Evolutionary conservation across 2,888 invertebrate genomes (phyloP).

Genomic region (Cephus pulcher): DNA sequence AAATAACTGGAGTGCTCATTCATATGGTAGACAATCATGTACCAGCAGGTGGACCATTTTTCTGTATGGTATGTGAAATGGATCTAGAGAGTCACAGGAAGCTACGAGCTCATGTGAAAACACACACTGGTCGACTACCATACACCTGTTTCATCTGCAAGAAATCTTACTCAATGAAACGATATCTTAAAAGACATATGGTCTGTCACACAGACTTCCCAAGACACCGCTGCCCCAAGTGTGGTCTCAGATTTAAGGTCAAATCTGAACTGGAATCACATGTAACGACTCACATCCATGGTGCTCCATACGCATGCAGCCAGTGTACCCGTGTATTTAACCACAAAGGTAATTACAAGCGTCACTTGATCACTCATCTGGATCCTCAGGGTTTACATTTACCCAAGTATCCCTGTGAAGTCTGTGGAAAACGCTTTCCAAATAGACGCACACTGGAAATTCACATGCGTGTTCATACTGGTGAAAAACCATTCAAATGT

Average conservation of each 20-base stretch:
- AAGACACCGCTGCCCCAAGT: constrained; percentile 58
- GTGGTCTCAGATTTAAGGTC: constrained; percentile 51
- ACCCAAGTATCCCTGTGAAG: constrained; percentile 70
- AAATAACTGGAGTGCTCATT: constrained; percentile 46
- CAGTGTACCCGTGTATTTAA: constrained; percentile 58
- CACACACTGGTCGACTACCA: constrained; percentile 70
- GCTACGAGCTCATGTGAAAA: constrained; percentile 70
- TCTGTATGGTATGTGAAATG: constrained; percentile 72
- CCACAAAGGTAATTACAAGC: constrained; percentile 61
- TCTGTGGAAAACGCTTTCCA: constrained; percentile 71
- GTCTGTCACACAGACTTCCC: constrained; percentile 59
- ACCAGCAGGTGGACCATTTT: constrained; percentile 65
- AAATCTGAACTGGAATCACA: constrained; percentile 57
- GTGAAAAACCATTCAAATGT: constrained; percentile 72
- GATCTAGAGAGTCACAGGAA: constrained; percentile 71
- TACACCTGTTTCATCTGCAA: constrained; percentile 66
- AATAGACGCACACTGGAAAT: constrained; percentile 72
- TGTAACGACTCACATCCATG: constrained; percentile 42
- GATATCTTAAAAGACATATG: constrained; percentile 62
- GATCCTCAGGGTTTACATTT: constrained; percentile 53
- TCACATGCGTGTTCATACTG: constrained; percentile 73
- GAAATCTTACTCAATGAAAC: constrained; percentile 57
- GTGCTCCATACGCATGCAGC: constrained; percentile 53
- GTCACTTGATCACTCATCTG: constrained; percentile 58
- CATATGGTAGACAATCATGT: constrained; percentile 61